These are phyloP conservation scores for Trachelus stipa DNA, from an alignment of 2,888 invertebrate species.

Conservation along the genomic window DNA sequence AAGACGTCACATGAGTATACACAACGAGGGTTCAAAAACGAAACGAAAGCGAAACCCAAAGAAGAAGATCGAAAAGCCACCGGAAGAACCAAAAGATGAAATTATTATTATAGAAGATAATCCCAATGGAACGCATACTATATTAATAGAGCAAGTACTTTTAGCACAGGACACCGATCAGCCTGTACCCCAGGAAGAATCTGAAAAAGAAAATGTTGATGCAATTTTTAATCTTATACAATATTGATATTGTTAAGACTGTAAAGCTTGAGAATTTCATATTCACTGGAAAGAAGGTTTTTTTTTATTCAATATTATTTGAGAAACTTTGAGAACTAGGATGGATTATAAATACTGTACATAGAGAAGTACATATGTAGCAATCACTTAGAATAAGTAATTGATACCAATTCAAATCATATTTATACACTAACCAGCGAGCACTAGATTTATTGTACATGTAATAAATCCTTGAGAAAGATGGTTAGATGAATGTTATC, in stretches of 20 bases:
- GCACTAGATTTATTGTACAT: background rate
- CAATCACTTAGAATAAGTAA: background rate
- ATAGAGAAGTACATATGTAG: background rate
- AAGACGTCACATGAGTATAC: slow-evolving; percentile 59
- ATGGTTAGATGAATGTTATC: background rate
- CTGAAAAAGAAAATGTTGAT: slow-evolving; percentile 60
- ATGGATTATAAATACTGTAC: background rate
- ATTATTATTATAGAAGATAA: slow-evolving; percentile 29
- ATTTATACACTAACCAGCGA: background rate
- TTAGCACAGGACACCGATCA: slow-evolving; percentile 46
- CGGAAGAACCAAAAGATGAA: slow-evolving; percentile 27
- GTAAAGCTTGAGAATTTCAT: background rate
- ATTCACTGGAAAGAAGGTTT: background rate
- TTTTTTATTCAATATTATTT: background rate
- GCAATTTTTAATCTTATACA: slow-evolving; percentile 57
- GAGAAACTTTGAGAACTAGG: background rate
- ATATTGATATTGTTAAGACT: slow-evolving; percentile 37
- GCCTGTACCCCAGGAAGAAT: slow-evolving; percentile 50
- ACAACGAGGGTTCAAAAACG: slow-evolving; percentile 45
- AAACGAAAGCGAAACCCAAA: slow-evolving; percentile 35
- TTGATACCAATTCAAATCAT: background rate
- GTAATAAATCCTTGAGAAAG: background rate
- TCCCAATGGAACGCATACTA: slow-evolving; percentile 36
- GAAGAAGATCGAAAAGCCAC: slow-evolving; percentile 26
- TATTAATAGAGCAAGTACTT: slow-evolving; percentile 55